Base-by-base conservation (phyloP, 2,888 invertebrate species). In the Diarsia brunnea region DNA sequence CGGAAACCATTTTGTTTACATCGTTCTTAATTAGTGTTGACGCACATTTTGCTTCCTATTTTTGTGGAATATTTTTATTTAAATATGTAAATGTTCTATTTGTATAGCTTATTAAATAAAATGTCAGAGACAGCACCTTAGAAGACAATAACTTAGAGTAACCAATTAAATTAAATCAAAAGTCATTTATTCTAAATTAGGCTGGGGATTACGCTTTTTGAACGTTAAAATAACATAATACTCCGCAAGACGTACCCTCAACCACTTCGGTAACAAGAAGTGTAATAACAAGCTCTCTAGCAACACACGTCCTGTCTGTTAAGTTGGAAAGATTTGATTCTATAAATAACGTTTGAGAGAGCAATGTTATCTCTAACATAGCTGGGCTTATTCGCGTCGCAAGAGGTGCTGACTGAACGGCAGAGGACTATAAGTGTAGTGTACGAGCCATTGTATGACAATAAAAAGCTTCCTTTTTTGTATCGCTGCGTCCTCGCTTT, bases 401-500 rank as follows among this genome's bases (percentile, higher is more conserved):
- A 58, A 21, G 55, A 66, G 81, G 51, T 75, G 65, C 65, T 58
- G 76, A 66, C 58, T 72, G 58, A 63, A 72, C 71, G 64, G 43
- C 68, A 47, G 14, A 27, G 58, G 49, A 24, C 69, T 53, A 49
- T 77, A 81, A 69, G 63, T 45, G 82, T 77, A 77, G 64, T 81
- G 72, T 65, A 73, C 65, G 70, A 65, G 58, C 68, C 73, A 73
- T 80, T 69, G 55, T 73, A 69, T 69, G 64, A 81, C 78, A 84
- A 81, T 81, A 78, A 71, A 83, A 80, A 63, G 78, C 73, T 81
- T 83, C 71, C 70, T 71, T 81, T 73, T 79, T 69, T 81, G 71
- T 83, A 73, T 81, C 73, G 70, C 65, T 73, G 65, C 69, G 73
- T 82, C 64, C 63, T 73, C 67, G 63, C 65, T 63, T 86, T 77